phyloP scores from a whole-genome alignment of 2,888 invertebrate genomes.

The Tryphoninae sp. region DNA sequence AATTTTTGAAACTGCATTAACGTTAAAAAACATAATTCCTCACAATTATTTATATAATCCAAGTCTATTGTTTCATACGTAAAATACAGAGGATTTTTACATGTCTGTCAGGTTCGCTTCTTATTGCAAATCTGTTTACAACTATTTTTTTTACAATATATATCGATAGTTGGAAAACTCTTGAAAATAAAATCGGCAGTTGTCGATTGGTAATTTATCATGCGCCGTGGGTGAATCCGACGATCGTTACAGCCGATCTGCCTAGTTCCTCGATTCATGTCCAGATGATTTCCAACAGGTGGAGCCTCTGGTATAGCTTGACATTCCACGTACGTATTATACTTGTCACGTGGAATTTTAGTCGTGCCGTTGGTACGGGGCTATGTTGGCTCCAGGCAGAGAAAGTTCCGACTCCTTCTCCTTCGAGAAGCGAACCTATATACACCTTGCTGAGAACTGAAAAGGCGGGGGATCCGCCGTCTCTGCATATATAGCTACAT shows the following conservation, averaged over 20 bases:
- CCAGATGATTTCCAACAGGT: slow-evolving; percentile 47
- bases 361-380: background rate
- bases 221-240: slow-evolving; percentile 23
- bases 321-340: slow-evolving; percentile 11
- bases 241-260: slow-evolving; percentile 43
- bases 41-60: too few species aligned
- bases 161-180: background rate
- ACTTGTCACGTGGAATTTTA: slow-evolving; percentile 24
- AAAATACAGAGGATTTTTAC: too few species aligned
- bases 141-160: too few species aligned
- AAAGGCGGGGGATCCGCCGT: slow-evolving; percentile 32
- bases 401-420: slow-evolving; percentile 70
- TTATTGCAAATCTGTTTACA: too few species aligned
- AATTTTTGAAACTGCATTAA: too few species aligned
- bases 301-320: slow-evolving; percentile 20
- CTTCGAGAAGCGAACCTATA: background rate
- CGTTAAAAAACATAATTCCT: too few species aligned
- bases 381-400: slow-evolving; percentile 73
- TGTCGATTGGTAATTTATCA: slow-evolving; percentile 32
- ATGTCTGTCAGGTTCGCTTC: too few species aligned
- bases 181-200: background rate
- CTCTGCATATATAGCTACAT: slow-evolving; percentile 63
- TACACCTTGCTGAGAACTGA: slow-evolving; percentile 6
- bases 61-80: too few species aligned
- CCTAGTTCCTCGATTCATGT: background rate